These are phyloP conservation scores for Agrilus planipennis DNA, from an alignment of 1,140 invertebrate genomes.

Conservation along the genomic window DNA sequence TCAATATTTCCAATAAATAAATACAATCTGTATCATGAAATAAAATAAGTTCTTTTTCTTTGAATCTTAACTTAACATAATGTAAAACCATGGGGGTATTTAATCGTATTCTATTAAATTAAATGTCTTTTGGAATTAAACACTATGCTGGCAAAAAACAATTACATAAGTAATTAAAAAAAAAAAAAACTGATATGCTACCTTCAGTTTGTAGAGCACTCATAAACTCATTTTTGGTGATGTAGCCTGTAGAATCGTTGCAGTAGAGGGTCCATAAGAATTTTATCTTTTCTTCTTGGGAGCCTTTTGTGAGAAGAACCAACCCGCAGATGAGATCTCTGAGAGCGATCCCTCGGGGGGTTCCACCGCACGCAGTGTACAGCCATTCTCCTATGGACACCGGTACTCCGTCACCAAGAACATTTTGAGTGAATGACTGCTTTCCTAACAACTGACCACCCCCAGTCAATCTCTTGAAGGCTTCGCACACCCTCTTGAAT, in stretches of 20 bases:
- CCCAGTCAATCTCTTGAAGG: slow-evolving; percentile 68
- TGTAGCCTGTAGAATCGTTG: slow-evolving; percentile 63
- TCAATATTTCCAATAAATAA: no score
- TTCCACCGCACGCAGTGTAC: slow-evolving; percentile 70
- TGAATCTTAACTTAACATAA: no score
- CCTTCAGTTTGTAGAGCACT: slow-evolving; percentile 49
- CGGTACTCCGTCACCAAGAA: slow-evolving; percentile 73
- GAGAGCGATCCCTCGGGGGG: slow-evolving; percentile 64
- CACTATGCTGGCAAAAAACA: no score
- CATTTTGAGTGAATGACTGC: slow-evolving; percentile 64
- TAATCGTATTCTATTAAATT: no score
- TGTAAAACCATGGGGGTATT: no score
- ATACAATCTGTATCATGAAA: no score
- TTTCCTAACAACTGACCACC: slow-evolving; percentile 55
- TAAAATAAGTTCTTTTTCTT: no score
- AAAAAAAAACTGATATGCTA: slow-evolving; percentile 20
- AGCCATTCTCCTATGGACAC: slow-evolving; percentile 64
- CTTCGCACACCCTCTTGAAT: slow-evolving; percentile 66
- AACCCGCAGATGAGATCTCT: slow-evolving; percentile 73
- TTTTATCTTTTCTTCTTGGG: slow-evolving; percentile 75
- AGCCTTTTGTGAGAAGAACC: slow-evolving; percentile 71
- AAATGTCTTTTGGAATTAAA: no score
- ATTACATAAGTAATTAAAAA: no score
- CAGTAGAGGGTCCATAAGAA: slow-evolving; percentile 79
- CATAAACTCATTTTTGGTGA: slow-evolving; percentile 64